These are phyloP conservation scores for Odontocolon sp. DNA, from an alignment of 2,888 invertebrate species.

Conservation along the genomic window DNA sequence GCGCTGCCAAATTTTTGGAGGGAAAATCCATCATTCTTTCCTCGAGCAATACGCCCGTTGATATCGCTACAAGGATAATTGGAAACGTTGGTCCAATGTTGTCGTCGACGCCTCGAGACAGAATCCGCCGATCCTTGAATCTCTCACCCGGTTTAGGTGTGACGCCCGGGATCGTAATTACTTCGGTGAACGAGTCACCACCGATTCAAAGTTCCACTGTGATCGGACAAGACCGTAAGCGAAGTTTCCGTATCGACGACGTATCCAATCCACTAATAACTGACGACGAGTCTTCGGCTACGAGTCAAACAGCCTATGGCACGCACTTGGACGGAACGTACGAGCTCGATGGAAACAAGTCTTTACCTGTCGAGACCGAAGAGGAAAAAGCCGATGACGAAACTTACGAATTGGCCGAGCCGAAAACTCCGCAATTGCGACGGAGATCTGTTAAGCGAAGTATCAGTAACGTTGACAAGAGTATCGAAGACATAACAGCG, in stretches of 20 bases:
- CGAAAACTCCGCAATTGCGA: constrained; percentile 66
- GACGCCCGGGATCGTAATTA: constrained; percentile 6
- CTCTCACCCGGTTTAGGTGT: constrained; percentile 50
- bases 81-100: constrained; percentile 13
- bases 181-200: constrained; percentile 28
- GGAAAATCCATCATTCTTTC: constrained; percentile 19
- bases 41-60: constrained; percentile 39
- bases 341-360: constrained; percentile 29
- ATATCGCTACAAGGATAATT: background rate
- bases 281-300: constrained; percentile 48
- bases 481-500: constrained; percentile 23
- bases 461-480: constrained; percentile 32
- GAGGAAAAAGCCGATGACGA: constrained; percentile 48
- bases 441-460: constrained; percentile 61
- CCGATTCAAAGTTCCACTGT: constrained; percentile 41
- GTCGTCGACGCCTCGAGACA: constrained; percentile 62
- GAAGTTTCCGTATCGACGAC: constrained; percentile 48
- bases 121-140: constrained; percentile 57
- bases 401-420: constrained; percentile 70
- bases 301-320: background rate
- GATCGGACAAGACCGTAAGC: constrained; percentile 11
- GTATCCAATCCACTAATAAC: constrained; percentile 54
- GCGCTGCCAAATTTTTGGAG: background rate
- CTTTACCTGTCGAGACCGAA: constrained; percentile 18
- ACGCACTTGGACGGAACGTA: constrained; percentile 49